Conservation (phyloP, 2,113 vertebrate genomes). For the Azemiops feae region DNA sequence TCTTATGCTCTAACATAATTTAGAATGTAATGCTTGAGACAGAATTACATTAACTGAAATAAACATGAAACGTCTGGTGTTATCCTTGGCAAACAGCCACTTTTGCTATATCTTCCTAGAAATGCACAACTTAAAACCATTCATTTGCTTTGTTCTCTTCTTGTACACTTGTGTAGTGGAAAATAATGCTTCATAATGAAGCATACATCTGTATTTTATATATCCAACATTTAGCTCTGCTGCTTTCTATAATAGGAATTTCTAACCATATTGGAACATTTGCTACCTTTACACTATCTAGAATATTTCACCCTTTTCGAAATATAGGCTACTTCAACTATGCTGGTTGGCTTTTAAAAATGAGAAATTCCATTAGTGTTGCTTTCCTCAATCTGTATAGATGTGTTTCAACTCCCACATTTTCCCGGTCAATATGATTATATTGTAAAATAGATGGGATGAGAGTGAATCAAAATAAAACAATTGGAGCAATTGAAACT, state of each 20-base stretch:
- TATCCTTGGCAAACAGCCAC: constrained; percentile 23
- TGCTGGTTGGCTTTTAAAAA: neutral
- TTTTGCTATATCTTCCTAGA: constrained; percentile 27
- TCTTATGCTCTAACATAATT: constrained; percentile 1
- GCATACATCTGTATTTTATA: neutral
- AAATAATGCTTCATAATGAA: neutral
- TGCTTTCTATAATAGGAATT: neutral
- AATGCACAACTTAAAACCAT: neutral
- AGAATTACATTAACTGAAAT: constrained; percentile 26
- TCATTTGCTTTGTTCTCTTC: neutral
- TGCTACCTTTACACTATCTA: neutral
- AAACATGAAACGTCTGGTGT: constrained; percentile 34
- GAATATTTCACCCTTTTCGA: neutral
- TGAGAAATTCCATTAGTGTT: too few relatives aligned
- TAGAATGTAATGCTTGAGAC: neutral
- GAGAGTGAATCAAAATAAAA: neutral
- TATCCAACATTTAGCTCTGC: neutral
- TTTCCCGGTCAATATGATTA: neutral
- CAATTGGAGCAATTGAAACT: neutral
- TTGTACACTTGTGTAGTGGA: neutral
- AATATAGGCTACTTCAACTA: neutral
- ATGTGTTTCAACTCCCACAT: neutral
- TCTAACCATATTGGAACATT: neutral
- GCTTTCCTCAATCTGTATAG: neutral
- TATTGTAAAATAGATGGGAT: neutral